These are phyloP conservation scores for Adelges cooleyi DNA, from an alignment of 1,140 invertebrate species.

Conservation along the genomic window DNA sequence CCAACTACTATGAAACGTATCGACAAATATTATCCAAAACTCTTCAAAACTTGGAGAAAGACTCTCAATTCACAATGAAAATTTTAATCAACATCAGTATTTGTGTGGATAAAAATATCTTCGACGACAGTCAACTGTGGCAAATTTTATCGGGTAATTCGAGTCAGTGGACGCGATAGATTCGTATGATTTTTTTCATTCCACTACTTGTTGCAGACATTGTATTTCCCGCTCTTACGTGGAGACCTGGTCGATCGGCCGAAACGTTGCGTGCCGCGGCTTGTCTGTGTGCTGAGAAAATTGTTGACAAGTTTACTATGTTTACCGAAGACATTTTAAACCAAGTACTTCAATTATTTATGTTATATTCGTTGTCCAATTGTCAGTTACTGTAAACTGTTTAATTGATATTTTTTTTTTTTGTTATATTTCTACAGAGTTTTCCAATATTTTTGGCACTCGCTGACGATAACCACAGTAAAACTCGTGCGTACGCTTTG, in stretches of 20 bases:
- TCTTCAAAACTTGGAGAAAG: slow-evolving; percentile 10
- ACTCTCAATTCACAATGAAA: slow-evolving; percentile 16
- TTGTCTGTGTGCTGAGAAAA: slow-evolving; percentile 52
- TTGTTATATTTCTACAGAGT: background rate
- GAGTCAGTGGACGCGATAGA: too few species aligned
- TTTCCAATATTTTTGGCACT: slow-evolving; percentile 20
- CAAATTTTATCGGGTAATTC: slow-evolving; percentile 17
- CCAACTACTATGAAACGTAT: slow-evolving; percentile 4
- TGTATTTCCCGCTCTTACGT: slow-evolving; percentile 62
- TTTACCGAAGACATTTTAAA: slow-evolving; percentile 2
- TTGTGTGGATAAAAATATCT: slow-evolving; percentile 11
- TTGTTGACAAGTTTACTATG: background rate
- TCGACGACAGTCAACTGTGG: slow-evolving; percentile 13
- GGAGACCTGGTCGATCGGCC: slow-evolving; percentile 68
- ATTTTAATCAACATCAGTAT: slow-evolving; percentile 15
- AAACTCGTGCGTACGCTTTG: slow-evolving; percentile 13
- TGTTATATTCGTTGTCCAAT: too few species aligned
- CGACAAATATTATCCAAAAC: background rate
- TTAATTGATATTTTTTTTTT: background rate
- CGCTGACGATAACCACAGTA: slow-evolving; percentile 12
- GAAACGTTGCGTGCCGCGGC: slow-evolving; percentile 68
- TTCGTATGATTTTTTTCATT: background rate
- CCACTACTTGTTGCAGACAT: slow-evolving; percentile 42
- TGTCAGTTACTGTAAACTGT: too few species aligned
- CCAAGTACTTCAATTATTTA: background rate